Evolutionary conservation across 2,888 invertebrate genomes (phyloP), one percentile per base, ranked within the genome.

Genomic region (Allophyes oxyacanthae): DNA sequence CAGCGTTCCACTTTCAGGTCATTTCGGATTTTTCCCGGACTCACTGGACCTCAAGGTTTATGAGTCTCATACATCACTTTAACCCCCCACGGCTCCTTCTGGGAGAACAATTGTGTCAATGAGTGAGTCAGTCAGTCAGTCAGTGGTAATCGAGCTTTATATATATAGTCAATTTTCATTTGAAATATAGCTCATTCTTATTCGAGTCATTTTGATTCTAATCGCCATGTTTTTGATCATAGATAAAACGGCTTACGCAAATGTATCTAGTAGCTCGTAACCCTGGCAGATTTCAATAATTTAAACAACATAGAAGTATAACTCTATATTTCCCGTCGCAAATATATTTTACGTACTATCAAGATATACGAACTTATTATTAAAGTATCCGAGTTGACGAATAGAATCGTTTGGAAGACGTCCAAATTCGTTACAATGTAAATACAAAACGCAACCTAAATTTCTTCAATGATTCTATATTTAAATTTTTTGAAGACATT

Each of bases 381-480:
- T 51, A 44, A 62, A 67, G 62, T 59, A 56, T 69, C 64, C 30
- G 37, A 44, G 69, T 70, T 74, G 74, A 72, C 68, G 64, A 62
- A 72, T 65, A 67, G 48, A 75, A 54, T 71, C 51, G 71, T 77
- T 81, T 83, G 83, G 83, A 67, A 49, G 49, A 2, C 38, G 13
- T 76, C 84, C 83, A 84, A 76, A 13, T 43, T 44, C 33, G 54
- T 34, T 56, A 75, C 63, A 72, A 72, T 77, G 67, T 71, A 65
- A 75, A 77, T 73, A 79, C 70, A 73, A 77, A 72, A 76, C 43
- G 46, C 66, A 72, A 72, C 72, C 77, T 71, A 75, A 76, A 72
- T 77, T 75, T 73, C 68, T 73, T 75, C 69, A 78, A 80, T 76
- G 78, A 64, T 64, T 72, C 61, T 70, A 61, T 45, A 71, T 61